A percentile compares a stretch with the other conserved stretches of the same genome.
phyloP scores from a whole-genome alignment of 2,888 invertebrate species.

The Rhagophthalmus giganteus region DNA sequence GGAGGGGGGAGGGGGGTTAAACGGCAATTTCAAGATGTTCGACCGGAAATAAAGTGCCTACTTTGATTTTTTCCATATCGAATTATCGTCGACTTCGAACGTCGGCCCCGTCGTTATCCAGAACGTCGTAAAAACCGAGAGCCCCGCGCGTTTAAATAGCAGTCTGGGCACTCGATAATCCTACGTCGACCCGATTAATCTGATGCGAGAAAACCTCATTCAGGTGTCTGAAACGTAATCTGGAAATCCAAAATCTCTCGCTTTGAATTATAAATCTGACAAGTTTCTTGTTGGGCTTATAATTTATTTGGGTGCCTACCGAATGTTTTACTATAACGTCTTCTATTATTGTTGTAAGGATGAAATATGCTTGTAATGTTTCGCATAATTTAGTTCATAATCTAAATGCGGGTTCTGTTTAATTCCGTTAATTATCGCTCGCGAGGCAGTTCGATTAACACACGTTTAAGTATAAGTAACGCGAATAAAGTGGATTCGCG shows the following conservation, averaged over 20 bases:
- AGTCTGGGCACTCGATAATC: not conserved
- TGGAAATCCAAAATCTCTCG: not conserved
- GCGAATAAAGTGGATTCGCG: too few relatives aligned
- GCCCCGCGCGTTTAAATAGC: too few relatives aligned
- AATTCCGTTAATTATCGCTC: too few relatives aligned
- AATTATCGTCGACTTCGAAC: too few relatives aligned
- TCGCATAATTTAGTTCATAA: not conserved
- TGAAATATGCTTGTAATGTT: not conserved
- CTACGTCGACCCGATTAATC: not conserved
- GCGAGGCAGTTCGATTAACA: too few relatives aligned
- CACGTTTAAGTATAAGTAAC: too few relatives aligned
- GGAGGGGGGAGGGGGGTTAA: too few relatives aligned
- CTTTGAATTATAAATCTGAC: not conserved
- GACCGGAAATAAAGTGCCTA: too few relatives aligned
- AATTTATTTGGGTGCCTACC: not conserved
- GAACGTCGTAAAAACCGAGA: too few relatives aligned
- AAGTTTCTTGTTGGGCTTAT: not conserved
- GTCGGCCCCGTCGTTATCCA: not conserved
- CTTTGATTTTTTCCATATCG: not conserved
- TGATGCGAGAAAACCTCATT: conserved; percentile 1
- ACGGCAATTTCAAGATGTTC: too few relatives aligned
- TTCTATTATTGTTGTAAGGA: not conserved
- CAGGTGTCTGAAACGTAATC: not conserved
- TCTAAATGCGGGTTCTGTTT: not conserved
- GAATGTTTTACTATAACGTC: not conserved